Evolutionary conservation across 2,888 invertebrate genomes (phyloP).

Genomic region (Dendrolimus pini): DNA sequence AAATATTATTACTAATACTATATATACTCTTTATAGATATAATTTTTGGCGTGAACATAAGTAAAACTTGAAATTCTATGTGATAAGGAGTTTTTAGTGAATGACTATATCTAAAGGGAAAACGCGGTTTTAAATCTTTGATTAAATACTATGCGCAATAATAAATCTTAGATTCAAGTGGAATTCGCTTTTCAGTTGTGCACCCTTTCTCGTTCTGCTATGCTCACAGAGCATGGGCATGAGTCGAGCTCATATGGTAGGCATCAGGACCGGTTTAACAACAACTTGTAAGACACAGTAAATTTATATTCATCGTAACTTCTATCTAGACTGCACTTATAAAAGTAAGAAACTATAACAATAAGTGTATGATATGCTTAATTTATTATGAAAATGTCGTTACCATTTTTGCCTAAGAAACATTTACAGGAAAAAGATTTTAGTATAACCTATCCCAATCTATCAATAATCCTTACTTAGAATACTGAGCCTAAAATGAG

Average conservation of each 20-base stretch:
- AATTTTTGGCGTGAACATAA: no score
- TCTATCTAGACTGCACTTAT: constrained; percentile 32
- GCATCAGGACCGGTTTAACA: constrained; percentile 45
- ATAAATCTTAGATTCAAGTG: no score
- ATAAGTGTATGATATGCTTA: neutral
- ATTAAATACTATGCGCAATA: no score
- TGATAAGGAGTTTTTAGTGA: no score
- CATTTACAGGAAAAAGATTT: neutral
- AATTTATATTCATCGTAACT: constrained; percentile 50
- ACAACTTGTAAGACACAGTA: constrained; percentile 36
- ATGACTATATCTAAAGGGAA: no score
- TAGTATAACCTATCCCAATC: neutral
- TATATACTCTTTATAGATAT: no score
- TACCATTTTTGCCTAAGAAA: neutral
- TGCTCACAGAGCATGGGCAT: neutral
- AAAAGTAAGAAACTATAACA: neutral
- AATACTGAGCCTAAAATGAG: no score
- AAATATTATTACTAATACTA: no score
- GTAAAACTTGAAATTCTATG: no score
- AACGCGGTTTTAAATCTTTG: no score
- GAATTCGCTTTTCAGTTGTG: neutral
- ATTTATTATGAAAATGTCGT: neutral
- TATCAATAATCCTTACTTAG: no score
- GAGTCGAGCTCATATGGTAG: constrained; percentile 31
- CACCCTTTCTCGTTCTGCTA: neutral